Base-by-base conservation (phyloP, 2,113 vertebrate species). In the Petrocephalus microphthalmus region DNA sequence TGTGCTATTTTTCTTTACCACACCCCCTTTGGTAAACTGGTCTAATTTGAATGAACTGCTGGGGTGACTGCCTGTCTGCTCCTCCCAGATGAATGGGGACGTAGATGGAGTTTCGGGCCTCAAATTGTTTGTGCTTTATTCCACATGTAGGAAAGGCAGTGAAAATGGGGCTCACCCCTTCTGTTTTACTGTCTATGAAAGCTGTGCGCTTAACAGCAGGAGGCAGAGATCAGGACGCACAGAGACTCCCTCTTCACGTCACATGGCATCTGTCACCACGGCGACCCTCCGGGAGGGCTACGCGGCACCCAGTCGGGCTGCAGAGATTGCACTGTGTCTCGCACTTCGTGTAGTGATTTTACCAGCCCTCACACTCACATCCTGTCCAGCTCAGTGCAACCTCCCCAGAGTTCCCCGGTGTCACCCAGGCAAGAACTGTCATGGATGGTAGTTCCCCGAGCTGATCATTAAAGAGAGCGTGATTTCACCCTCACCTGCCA, bases 401-500 rank as follows among this genome's bases (percentile, higher is more conserved):
- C 20, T 83, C 81, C 7, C 42, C 42, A 2, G 37, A 20, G 84
- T 17, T 85, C 7, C 10, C 49, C 84, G 0, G 22, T 33, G 49
- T 25, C 51, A 45, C 83, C 51, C n/a, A 25, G 22, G 47, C 51
- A 29, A 22, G 74, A 17, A 3, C 49, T 0, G 7, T 42, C 57
- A 5, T 5, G 54, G 60, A 20, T 11, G 33, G 25, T 85, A 45
- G 56, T 5, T 88, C 82, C 88, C 56, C 25, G 10, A 88, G 60
- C 81, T 64, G 84, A 85, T 84, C 82, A 67, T 88, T 29, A 56
- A 81, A 33, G 83, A 25, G n/a, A 85, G 56, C 4, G 22, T n/a
- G 45, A 33, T 45, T 5, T 85, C 88, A 49, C 13, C 29, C 19
- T 84, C 56, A 67, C 53, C 42, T 84, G 54, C 22, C 88, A 49